Evolutionary conservation across 1,140 invertebrate genomes (phyloP).

Genomic region (Drosophila paulistorum): DNA sequence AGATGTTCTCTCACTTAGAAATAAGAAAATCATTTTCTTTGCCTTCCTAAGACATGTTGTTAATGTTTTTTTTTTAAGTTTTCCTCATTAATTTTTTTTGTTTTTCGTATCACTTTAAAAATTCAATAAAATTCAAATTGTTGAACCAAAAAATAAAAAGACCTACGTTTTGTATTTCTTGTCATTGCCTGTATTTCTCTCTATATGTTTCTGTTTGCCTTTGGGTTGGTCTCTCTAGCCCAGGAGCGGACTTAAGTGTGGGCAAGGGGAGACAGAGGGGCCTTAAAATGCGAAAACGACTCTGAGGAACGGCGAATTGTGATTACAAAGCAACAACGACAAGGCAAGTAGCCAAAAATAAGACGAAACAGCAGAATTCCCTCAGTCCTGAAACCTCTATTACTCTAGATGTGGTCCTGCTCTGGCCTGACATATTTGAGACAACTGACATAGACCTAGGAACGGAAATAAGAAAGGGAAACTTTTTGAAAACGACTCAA

Average conservation of each 20-base stretch:
- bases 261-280: too few relatives aligned
- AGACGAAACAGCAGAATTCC: too few relatives aligned
- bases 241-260: too few relatives aligned
- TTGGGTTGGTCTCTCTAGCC: not conserved
- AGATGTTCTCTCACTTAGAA: not conserved
- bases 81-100: slow-evolving; percentile 6
- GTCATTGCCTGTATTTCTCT: not conserved
- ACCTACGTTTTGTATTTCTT: not conserved
- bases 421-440: not conserved
- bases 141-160: slow-evolving; percentile 2
- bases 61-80: slow-evolving; percentile 36
- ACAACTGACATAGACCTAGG: slow-evolving; percentile 6
- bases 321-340: too few relatives aligned
- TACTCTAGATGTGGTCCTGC: too few relatives aligned
- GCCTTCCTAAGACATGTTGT: slow-evolving; percentile 9
- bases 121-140: slow-evolving; percentile 50
- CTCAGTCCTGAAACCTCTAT: too few relatives aligned
- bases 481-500: not conserved
- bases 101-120: slow-evolving; percentile 50
- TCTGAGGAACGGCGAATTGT: too few relatives aligned
- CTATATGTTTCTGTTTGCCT: not conserved
- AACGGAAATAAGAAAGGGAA: not conserved
- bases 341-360: too few relatives aligned
- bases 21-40: slow-evolving; percentile 4
- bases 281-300: too few relatives aligned